Conservation (phyloP, 2,888 invertebrate species). For the Apamea epomidion region DNA sequence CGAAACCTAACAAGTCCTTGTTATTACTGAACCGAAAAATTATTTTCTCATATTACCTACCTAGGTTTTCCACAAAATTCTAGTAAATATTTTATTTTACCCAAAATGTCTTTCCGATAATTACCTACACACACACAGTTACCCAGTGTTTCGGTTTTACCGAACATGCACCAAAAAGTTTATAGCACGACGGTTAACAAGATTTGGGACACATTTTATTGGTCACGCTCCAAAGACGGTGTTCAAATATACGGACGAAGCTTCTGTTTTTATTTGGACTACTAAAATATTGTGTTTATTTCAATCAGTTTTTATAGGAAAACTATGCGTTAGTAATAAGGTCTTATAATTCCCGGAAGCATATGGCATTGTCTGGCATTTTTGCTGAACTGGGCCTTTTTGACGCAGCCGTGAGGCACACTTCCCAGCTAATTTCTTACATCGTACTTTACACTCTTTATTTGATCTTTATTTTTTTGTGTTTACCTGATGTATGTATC, state of each 20-base stretch:
- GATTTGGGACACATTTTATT: slow-evolving; percentile 56
- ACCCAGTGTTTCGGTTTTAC: slow-evolving; percentile 25
- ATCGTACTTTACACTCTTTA: too few species aligned
- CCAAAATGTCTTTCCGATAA: slow-evolving; percentile 22
- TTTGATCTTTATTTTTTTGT: too few species aligned
- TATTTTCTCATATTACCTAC: neutral
- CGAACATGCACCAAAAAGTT: slow-evolving; percentile 55
- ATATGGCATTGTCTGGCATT: too few species aligned
- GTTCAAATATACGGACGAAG: slow-evolving; percentile 28
- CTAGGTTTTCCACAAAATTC: slow-evolving; percentile 2
- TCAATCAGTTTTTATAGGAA: slow-evolving; percentile 10
- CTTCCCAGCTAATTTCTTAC: too few species aligned
- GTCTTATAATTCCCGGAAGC: neutral
- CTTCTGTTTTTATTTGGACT: slow-evolving; percentile 31
- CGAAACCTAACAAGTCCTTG: neutral
- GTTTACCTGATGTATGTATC: too few species aligned
- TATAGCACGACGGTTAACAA: slow-evolving; percentile 36
- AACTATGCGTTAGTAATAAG: neutral
- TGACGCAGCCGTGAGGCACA: too few species aligned
- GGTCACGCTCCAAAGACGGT: slow-evolving; percentile 37
- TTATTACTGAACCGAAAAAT: slow-evolving; percentile 8
- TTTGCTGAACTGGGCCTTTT: too few species aligned
- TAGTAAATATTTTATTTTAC: slow-evolving; percentile 13
- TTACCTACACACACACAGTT: slow-evolving; percentile 34
- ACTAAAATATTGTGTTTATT: slow-evolving; percentile 35